Evolutionary conservation across 2,113 vertebrate species (phyloP), one percentile per base, ranked within the genome.

Genomic region (Chionodraco myersi): DNA sequence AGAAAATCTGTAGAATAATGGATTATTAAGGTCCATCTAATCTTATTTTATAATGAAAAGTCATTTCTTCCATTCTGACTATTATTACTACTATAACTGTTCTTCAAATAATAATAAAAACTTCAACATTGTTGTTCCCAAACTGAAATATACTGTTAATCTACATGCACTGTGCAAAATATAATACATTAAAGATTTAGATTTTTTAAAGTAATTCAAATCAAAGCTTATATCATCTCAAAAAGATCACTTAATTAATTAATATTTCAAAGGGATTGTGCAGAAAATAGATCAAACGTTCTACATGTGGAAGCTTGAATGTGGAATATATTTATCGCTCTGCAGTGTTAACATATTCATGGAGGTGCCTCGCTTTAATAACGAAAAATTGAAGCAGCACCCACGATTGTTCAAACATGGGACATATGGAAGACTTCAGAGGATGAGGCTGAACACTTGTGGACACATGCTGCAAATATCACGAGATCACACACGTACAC

Each of bases 351-450:
- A 85, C 26, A 65, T 84, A 87, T 88, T 86, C 79, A 91, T 63
- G 77, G 87, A 63, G 74, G 77, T 78, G 84, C 66, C 82, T 81
- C 65, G 0, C 61, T 79, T 30, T 84, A 84, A 88, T 90, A 79
- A 86, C 70, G 60, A 57, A 58, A 83, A 82, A 75, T 54, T 83
- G 80, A 90, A 85, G 70, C 83, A 89, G 82, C 71, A 52, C 77
- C 85, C 75, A 49, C 54, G 65, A 69, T 80, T 69, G 76, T 72
- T 89, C 64, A 85, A 82, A 76, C 72, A 26, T 36, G 44, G 61
- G 73, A 80, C 83, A 85, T 75, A 65, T 88, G 86, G 79, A 79
- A 77, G 67, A 82, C 80, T 88, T 89, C 82, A 84, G 62, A 74
- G 53, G 64, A 74, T 12, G 23, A 82, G 48, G 7, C 16, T 75